A percentile compares a stretch with the other conserved stretches of the same genome.
phyloP scores from a whole-genome alignment of 2,113 vertebrate species.

The Peromyscus maniculatus region DNA sequence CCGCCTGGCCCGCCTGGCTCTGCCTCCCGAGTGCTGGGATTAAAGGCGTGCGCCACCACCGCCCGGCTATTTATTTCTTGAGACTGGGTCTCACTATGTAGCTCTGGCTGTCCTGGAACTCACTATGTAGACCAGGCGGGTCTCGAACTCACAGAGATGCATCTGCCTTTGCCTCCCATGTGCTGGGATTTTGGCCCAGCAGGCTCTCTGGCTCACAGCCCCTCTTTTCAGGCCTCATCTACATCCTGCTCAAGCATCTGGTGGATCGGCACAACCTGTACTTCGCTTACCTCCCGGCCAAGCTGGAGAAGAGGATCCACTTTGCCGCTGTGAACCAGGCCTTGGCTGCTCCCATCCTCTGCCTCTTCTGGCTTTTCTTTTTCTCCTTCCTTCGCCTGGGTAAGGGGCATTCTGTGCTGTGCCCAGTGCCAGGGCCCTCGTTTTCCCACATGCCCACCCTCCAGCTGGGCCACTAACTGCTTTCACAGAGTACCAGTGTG shows the following conservation, averaged over 20 bases:
- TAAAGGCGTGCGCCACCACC: too few species aligned
- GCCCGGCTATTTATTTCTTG: neutral
- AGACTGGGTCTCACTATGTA: neutral
- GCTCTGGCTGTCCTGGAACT: neutral
- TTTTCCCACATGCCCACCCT: fast-evolving
- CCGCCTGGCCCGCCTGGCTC: too few species aligned
- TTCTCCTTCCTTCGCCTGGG: slow-evolving; percentile 95
- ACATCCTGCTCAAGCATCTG: slow-evolving; percentile 95
- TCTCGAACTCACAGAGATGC: neutral
- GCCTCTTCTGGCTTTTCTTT: slow-evolving; percentile 97
- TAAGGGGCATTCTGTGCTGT: slow-evolving; percentile 75
- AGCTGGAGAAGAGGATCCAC: slow-evolving; percentile 94
- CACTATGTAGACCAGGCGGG: neutral
- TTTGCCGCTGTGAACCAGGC: slow-evolving; percentile 95
- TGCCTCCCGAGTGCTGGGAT: too few species aligned
- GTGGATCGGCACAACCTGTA: slow-evolving; percentile 98
- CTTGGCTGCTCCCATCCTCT: slow-evolving; percentile 95
- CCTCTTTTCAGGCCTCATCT: slow-evolving; percentile 91
- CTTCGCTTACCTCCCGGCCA: slow-evolving; percentile 94
- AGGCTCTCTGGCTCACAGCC: neutral
- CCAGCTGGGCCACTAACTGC: neutral
- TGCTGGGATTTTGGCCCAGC: neutral
- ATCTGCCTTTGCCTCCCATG: neutral
- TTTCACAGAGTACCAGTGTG: neutral
- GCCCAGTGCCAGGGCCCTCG: neutral